Base-by-base conservation (phyloP, 2,113 vertebrate genomes). In the Aspidoscelis tigris region DNA sequence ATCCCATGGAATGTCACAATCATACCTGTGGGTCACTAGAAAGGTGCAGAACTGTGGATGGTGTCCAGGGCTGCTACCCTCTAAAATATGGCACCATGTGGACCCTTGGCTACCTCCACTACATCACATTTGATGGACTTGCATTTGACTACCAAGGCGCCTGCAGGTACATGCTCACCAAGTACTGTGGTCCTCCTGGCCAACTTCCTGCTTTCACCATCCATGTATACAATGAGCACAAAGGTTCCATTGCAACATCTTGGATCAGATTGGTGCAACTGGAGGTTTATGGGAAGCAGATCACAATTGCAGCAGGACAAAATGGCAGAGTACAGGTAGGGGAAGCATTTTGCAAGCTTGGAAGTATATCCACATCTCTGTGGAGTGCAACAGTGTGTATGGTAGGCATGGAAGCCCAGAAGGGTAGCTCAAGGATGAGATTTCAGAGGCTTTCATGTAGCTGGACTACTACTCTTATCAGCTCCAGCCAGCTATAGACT, bases 61-160 rank as follows among this genome's bases (percentile, higher is more conserved):
- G 95, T 44, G 82, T 89, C 41, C 87, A 90, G 83, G 91, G 90
- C 26, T 95, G 96, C 76, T 85, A 85, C 87, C 91, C 94, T 53
- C 83, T 87, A 43, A 44, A 70, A 44, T 90, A 89, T 7, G 69
- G 20, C 53, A 94, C 88, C 7, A 94, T 93, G 82, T 94, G 87
- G 88, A 90, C 90, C 26, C 92, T 87, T 1, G 88, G 89, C 9
- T 84, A 88, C 0, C 91, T 90, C 3, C 91, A 90, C n/a, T 93
- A 93, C 68, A 61, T 81, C 4, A 96, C 92, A 0, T 96, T 96
- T 88, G 92, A 93, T 81, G 93, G 94, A 70, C 41, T 88, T 33
- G 73, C 21, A 1, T 95, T 86, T 76, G 85, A 90, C 9, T 93
- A 95, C 76, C 78, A 76, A 70, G 94, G 95, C 2, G 91, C 93